These are phyloP conservation scores for Argopecten irradians DNA, from an alignment of 1,140 invertebrate species.

Conservation along the genomic window DNA sequence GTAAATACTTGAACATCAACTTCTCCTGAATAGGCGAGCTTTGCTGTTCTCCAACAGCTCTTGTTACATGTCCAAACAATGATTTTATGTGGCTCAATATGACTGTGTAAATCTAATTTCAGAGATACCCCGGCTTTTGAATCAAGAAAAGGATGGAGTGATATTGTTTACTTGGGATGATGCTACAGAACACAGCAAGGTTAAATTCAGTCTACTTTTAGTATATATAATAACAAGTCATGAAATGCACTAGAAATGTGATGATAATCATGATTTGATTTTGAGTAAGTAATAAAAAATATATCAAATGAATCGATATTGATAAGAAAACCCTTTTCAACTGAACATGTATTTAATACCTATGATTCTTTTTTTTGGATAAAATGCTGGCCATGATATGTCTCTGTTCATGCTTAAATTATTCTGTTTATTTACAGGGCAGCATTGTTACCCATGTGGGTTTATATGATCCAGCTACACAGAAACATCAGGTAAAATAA, in stretches of 20 bases:
- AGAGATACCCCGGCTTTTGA: conserved; percentile 59
- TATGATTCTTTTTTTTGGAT: too few relatives aligned
- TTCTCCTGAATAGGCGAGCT: too few relatives aligned
- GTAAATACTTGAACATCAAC: too few relatives aligned
- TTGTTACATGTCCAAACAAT: not conserved
- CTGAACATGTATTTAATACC: too few relatives aligned
- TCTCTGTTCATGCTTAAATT: not conserved
- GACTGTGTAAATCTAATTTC: not conserved
- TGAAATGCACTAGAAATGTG: too few relatives aligned
- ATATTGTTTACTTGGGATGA: conserved; percentile 72
- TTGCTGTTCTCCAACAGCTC: too few relatives aligned
- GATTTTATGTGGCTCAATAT: not conserved
- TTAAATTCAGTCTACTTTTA: too few relatives aligned
- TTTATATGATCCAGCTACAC: conserved; percentile 61
- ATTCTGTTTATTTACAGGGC: conserved; percentile 50
- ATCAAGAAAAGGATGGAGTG: conserved; percentile 71
- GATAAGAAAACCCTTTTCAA: too few relatives aligned
- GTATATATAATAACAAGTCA: too few relatives aligned
- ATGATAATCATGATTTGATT: too few relatives aligned
- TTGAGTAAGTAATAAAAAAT: too few relatives aligned
- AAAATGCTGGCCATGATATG: not conserved
- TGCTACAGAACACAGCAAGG: conserved; percentile 50
- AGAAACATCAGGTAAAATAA: conserved; percentile 60
- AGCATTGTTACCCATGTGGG: conserved; percentile 66
- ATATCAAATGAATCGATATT: too few relatives aligned